phyloP scores from a whole-genome alignment of 2,797 vertebrate species.

The Tinamus major region DNA sequence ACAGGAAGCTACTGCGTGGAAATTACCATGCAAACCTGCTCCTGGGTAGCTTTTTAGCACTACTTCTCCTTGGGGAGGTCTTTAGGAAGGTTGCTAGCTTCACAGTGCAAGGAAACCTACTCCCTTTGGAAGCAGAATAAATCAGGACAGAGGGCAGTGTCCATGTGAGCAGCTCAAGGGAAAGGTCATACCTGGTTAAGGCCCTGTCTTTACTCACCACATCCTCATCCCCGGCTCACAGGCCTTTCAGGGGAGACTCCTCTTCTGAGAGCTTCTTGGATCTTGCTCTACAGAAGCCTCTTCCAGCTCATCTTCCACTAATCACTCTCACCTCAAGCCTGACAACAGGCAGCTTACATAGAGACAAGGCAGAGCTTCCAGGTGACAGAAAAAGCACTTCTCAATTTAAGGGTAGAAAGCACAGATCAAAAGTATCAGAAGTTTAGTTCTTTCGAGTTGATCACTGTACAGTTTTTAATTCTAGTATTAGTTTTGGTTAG shows the following conservation, averaged over 20 bases:
- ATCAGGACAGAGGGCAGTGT: not conserved
- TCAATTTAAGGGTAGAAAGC: not conserved
- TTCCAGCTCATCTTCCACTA: not conserved
- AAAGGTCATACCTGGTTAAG: rapidly evolving
- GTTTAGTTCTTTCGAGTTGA: not conserved
- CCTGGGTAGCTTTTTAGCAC: not conserved
- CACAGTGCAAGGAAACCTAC: not conserved
- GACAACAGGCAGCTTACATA: not conserved
- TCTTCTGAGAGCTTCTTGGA: not conserved
- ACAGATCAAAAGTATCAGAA: not conserved
- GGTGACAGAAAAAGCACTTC: not conserved
- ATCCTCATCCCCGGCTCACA: not conserved
- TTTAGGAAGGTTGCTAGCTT: not conserved
- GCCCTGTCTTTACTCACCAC: too few species aligned
- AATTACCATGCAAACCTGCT: not conserved
- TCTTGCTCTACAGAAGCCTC: not conserved
- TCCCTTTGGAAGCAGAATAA: not conserved
- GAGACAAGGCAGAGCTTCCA: not conserved
- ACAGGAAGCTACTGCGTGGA: not conserved
- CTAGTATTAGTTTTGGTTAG: not conserved
- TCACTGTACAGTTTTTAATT: not conserved
- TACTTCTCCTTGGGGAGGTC: not conserved
- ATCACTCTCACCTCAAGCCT: not conserved
- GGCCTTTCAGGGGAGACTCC: not conserved
- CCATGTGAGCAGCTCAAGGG: rapidly evolving